Percentiles rank a stretch among this genome's conserved stretches.
Conservation (phyloP, 2,113 vertebrate species). For the Paramormyrops kingsleyae region DNA sequence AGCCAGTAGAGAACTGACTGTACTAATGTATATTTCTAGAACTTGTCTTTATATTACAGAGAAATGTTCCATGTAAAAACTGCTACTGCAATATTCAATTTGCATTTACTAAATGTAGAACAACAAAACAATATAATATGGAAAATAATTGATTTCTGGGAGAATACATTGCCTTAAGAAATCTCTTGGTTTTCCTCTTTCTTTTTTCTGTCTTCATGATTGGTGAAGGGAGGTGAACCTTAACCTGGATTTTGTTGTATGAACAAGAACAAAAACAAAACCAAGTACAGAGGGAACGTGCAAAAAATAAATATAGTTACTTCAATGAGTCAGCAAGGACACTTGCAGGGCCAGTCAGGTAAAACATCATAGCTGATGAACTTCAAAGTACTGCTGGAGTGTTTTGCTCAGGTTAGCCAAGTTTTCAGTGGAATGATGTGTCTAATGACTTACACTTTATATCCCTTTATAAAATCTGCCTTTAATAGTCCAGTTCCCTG, state of each 20-base stretch:
- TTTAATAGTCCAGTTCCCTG: background rate
- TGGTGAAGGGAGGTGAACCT: background rate
- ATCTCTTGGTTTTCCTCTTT: background rate
- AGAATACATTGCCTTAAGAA: conserved; percentile 15
- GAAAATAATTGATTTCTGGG: background rate
- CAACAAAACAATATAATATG: conserved; percentile 12
- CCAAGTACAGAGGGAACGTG: background rate
- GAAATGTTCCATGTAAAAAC: conserved; percentile 11
- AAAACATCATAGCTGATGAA: background rate
- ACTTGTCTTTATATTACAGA: conserved; percentile 14
- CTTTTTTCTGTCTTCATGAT: conserved; percentile 17
- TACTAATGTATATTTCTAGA: conserved; percentile 10
- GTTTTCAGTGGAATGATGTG: background rate
- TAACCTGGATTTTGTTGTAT: background rate
- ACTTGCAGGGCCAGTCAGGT: background rate
- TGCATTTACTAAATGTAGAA: conserved; percentile 18
- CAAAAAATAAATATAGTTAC: background rate
- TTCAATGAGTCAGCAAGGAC: background rate
- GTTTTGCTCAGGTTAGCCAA: background rate
- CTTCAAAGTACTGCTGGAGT: background rate
- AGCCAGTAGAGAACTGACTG: conserved; percentile 16
- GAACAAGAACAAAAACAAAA: background rate
- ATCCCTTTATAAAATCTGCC: background rate
- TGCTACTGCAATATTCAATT: conserved; percentile 12
- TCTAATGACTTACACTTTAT: background rate